Percentiles rank a stretch among this genome's conserved stretches.
Evolutionary conservation across 1,140 invertebrate species (phyloP).

Genomic region (Plodia interpunctella): DNA sequence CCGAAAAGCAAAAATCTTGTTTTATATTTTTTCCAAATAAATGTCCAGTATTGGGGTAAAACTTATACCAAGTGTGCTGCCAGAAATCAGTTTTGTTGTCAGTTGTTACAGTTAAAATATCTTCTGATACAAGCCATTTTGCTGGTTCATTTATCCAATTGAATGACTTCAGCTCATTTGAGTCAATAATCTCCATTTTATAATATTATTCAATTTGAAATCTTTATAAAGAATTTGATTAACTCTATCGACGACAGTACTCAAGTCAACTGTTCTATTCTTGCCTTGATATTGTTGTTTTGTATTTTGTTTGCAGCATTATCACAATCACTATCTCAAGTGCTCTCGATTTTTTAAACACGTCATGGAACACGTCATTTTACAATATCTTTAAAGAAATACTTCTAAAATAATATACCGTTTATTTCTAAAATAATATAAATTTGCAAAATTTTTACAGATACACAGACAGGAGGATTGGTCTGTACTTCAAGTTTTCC

Average conservation of each 20-base stretch:
- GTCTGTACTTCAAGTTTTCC: no score
- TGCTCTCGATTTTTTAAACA: no score
- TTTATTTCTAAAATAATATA: no score
- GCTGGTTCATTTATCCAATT: constrained; percentile 53
- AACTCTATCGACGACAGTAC: no score
- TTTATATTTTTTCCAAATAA: constrained; percentile 38
- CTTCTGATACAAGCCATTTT: constrained; percentile 27
- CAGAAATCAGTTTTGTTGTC: constrained; percentile 52
- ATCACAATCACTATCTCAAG: no score
- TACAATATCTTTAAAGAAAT: no score
- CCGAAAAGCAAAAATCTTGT: constrained; percentile 47
- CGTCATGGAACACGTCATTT: no score
- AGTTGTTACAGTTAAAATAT: constrained; percentile 37
- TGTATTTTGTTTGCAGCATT: not conserved
- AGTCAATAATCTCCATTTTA: not conserved
- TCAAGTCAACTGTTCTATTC: no score
- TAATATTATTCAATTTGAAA: not conserved
- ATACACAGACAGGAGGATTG: no score
- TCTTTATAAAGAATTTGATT: no score
- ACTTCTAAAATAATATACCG: no score
- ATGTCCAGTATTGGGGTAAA: constrained; percentile 43
- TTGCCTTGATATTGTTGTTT: not conserved
- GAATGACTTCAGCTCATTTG: constrained; percentile 20
- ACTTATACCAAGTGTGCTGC: constrained; percentile 53
- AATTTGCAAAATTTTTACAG: no score